phyloP scores from a whole-genome alignment of 2,113 vertebrate genomes.

The Antechinus flavipes region DNA sequence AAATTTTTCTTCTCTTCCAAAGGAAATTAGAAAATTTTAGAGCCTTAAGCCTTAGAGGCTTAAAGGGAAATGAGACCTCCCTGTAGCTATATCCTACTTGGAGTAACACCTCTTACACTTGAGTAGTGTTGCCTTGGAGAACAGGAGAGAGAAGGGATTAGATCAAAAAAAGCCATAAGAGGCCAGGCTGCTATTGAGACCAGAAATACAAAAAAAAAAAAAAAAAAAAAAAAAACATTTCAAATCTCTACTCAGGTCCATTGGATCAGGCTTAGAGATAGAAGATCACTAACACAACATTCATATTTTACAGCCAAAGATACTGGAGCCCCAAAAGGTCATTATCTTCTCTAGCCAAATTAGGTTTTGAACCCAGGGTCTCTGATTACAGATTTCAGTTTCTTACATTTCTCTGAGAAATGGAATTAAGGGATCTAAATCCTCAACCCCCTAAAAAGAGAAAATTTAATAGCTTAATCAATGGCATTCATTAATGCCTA shows the following conservation, averaged over 20 bases:
- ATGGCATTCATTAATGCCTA: background rate
- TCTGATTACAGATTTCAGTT: background rate
- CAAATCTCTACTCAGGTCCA: background rate
- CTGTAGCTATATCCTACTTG: background rate
- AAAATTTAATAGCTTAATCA: background rate
- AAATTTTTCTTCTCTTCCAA: constrained; percentile 14
- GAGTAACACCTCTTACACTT: background rate
- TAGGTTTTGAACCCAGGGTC: background rate
- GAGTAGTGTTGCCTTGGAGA: background rate
- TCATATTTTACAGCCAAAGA: background rate
- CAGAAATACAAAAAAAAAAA: background rate
- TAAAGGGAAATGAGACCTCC: background rate
- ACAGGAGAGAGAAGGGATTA: background rate
- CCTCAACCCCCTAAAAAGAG: background rate
- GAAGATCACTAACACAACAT: background rate
- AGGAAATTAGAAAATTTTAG: background rate
- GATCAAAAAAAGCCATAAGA: background rate
- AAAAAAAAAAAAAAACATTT: background rate
- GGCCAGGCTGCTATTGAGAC: background rate
- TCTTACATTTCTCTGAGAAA: background rate
- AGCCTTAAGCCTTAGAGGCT: background rate
- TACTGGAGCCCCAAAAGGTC: background rate
- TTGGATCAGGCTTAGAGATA: background rate
- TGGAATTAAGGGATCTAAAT: background rate
- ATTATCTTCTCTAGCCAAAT: background rate